Evolutionary conservation across 1,140 invertebrate genomes (phyloP).

Genomic region (Caerostris extrusa): DNA sequence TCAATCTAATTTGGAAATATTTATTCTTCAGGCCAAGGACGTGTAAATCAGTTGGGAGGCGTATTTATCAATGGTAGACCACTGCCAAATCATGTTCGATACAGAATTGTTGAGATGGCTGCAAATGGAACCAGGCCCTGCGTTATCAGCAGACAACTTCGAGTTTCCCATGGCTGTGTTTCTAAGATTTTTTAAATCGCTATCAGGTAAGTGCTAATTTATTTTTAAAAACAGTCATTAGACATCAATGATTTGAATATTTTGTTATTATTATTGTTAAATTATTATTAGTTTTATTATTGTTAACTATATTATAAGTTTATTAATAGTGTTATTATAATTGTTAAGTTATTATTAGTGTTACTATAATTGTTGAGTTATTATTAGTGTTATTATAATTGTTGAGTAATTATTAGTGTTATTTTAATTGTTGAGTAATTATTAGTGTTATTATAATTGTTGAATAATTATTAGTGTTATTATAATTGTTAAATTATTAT

Average conservation of each 20-base stretch:
- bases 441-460: too few species aligned
- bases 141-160: constrained; percentile 82
- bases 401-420: too few species aligned
- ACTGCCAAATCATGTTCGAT: constrained; percentile 82
- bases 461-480: too few species aligned
- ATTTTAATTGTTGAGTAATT: too few species aligned
- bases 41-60: constrained; percentile 82
- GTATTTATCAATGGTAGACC: constrained; percentile 83
- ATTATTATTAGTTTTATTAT: too few species aligned
- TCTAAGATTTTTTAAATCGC: constrained; percentile 83
- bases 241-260: too few species aligned
- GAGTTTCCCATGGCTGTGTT: constrained; percentile 83
- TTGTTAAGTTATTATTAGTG: too few species aligned
- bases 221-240: not conserved
- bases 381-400: too few species aligned
- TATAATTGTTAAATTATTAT: too few species aligned
- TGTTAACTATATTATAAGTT: too few species aligned
- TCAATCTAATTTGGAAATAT: not conserved
- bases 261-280: not conserved
- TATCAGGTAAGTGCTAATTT: constrained; percentile 82
- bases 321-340: too few species aligned
- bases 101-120: constrained; percentile 83
- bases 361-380: too few species aligned
- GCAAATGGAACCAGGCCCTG: constrained; percentile 82
- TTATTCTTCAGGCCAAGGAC: constrained; percentile 80